Percentiles rank a stretch among this genome's conserved stretches.
phyloP scores from a whole-genome alignment of 1,140 invertebrate genomes.

The Teleogryllus occipitalis region DNA sequence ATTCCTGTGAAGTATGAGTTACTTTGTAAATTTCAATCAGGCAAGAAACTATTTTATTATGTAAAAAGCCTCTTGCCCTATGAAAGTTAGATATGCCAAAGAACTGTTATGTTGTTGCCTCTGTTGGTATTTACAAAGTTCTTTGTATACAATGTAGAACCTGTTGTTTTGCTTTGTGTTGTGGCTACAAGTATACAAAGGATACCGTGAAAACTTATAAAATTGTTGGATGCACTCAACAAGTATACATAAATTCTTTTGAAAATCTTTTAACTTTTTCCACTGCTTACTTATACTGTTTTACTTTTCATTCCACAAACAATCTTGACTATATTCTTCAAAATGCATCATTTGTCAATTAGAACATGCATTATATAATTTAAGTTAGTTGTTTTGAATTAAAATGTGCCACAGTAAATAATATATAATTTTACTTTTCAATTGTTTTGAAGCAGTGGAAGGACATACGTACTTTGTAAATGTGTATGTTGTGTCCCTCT shows the following conservation, averaged over 20 bases:
- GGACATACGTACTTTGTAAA: not conserved
- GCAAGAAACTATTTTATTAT: not conserved
- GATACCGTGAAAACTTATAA: not conserved
- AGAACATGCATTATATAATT: too few relatives aligned
- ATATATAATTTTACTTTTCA: not conserved
- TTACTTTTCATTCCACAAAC: not conserved
- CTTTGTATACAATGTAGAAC: not conserved
- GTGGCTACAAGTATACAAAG: not conserved
- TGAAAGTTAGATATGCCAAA: constrained; percentile 14
- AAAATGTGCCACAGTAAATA: too few relatives aligned
- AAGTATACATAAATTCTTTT: not conserved
- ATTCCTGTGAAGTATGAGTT: not conserved
- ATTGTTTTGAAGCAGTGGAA: not conserved
- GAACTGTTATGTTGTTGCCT: constrained; percentile 2
- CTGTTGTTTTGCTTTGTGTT: not conserved
- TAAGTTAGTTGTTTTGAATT: too few relatives aligned
- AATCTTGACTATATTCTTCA: not conserved
- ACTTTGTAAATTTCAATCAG: not conserved
- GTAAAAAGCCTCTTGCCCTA: not conserved
- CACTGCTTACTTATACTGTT: not conserved
- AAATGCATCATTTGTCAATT: too few relatives aligned
- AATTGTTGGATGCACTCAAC: not conserved
- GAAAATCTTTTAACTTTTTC: not conserved
- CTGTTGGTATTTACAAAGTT: not conserved
- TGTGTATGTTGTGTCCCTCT: not conserved